Evolutionary conservation across 2,888 invertebrate genomes (phyloP).

Genomic region (Argyresthia goedartella): DNA sequence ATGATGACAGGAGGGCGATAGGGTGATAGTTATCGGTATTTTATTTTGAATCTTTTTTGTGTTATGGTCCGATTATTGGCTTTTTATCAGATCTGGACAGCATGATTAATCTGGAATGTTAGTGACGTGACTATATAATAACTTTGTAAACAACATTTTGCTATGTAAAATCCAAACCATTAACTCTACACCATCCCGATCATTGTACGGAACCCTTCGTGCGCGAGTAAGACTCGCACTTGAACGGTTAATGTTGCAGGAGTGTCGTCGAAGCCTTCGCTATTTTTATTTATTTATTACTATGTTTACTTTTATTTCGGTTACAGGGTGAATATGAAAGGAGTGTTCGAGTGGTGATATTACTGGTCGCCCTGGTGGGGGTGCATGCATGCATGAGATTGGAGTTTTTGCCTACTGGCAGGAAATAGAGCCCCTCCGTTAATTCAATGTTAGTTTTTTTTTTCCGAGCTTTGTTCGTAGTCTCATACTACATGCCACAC

Average conservation of each 20-base stretch:
- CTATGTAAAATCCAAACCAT: no score
- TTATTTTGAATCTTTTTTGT: slow-evolving; percentile 8
- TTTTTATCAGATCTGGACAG: slow-evolving; percentile 8
- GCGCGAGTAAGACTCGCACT: no score
- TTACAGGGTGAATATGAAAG: not conserved
- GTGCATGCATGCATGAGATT: not conserved
- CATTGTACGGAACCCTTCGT: no score
- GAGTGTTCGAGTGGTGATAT: not conserved
- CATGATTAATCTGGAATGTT: slow-evolving; percentile 7
- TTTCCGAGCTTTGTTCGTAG: not conserved
- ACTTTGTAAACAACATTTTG: no score
- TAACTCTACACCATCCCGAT: no score
- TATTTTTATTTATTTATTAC: slow-evolving; percentile 9
- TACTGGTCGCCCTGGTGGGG: not conserved
- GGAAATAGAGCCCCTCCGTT: not conserved
- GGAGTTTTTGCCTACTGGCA: not conserved
- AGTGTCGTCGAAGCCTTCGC: slow-evolving; percentile 7
- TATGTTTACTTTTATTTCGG: not conserved
- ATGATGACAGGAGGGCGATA: slow-evolving; percentile 9
- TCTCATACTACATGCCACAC: not conserved
- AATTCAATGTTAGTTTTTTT: slow-evolving; percentile 4
- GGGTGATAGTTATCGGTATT: slow-evolving; percentile 9
- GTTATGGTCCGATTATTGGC: not conserved
- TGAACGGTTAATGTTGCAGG: slow-evolving; percentile 3
- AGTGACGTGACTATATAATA: slow-evolving; percentile 5